Evolutionary conservation across 2,888 invertebrate genomes (phyloP).

Genomic region (Lathronympha strigana): DNA sequence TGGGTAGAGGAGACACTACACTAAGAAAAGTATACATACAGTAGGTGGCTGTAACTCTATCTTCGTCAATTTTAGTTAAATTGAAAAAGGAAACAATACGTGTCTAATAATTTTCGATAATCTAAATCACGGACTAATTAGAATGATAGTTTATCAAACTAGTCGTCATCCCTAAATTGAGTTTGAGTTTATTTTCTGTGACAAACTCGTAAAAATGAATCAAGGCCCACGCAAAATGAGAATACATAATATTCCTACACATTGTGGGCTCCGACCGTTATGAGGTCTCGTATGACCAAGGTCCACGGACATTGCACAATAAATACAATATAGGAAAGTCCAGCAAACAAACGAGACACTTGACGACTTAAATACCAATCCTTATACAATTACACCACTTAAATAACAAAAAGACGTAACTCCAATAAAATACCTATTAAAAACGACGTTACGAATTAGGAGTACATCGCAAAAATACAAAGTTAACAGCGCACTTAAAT

Average conservation of each 20-base stretch:
- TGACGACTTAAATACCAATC: slow-evolving; percentile 41
- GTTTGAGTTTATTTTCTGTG: too few species aligned
- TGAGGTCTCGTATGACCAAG: slow-evolving; percentile 11
- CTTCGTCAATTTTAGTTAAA: too few species aligned
- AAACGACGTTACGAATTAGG: not conserved
- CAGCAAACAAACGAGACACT: slow-evolving; percentile 37
- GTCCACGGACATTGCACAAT: slow-evolving; percentile 26
- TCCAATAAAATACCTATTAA: not conserved
- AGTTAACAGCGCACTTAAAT: not conserved
- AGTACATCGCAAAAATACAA: slow-evolving; percentile 11
- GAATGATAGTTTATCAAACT: too few species aligned
- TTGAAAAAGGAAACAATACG: too few species aligned
- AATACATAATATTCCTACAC: not conserved
- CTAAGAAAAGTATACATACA: too few species aligned
- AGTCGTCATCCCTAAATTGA: too few species aligned
- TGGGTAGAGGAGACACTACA: too few species aligned
- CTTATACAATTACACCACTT: slow-evolving; percentile 38
- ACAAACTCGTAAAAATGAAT: not conserved
- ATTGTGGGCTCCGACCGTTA: slow-evolving; percentile 6
- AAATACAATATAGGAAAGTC: slow-evolving; percentile 38
- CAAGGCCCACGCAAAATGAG: not conserved
- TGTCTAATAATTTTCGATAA: too few species aligned
- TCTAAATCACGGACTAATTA: too few species aligned
- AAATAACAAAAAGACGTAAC: not conserved
- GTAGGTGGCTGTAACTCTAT: too few species aligned